Evolutionary conservation across 2,113 vertebrate species (phyloP).

Genomic region (Nothoprocta perdicaria): DNA sequence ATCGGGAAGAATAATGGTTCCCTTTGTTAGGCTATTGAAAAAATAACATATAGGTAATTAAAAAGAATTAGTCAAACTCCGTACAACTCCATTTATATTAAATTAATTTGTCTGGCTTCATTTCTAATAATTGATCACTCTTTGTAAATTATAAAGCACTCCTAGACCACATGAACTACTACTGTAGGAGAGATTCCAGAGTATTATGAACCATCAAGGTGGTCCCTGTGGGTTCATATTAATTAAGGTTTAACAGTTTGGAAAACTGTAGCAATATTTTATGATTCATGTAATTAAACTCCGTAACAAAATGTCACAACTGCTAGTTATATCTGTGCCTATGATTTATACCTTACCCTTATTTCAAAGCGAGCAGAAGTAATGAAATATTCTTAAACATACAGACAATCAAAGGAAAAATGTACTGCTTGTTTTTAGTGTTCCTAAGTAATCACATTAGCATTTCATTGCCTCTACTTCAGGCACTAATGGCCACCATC

Average conservation of each 20-base stretch:
- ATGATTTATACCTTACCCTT: conserved; percentile 80
- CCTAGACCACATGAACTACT: conserved; percentile 62
- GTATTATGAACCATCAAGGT: conserved; percentile 81
- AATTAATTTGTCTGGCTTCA: conserved; percentile 93
- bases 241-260: conserved; percentile 86
- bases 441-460: conserved; percentile 53
- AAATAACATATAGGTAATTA: conserved; percentile 97
- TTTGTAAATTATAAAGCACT: conserved; percentile 80
- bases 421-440: conserved; percentile 45
- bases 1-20: conserved; percentile 82
- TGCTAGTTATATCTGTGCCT: conserved; percentile 77
- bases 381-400: conserved; percentile 76
- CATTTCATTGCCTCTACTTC: conserved; percentile 29
- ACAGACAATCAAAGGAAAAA: conserved; percentile 60
- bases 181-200: conserved; percentile 70
- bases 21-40: conserved; percentile 89
- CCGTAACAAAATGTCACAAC: conserved; percentile 82
- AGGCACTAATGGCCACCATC: conserved; percentile 47
- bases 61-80: conserved; percentile 96
- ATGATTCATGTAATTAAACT: conserved; percentile 88
- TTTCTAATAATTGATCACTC: conserved; percentile 86
- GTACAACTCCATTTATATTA: conserved; percentile 95
- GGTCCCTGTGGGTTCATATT: conserved; percentile 83
- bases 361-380: conserved; percentile 75
- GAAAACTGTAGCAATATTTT: conserved; percentile 87